Percentiles rank a stretch among this genome's conserved stretches.
Evolutionary conservation across 2,113 vertebrate genomes (phyloP).

Genomic region (Anhinga anhinga): DNA sequence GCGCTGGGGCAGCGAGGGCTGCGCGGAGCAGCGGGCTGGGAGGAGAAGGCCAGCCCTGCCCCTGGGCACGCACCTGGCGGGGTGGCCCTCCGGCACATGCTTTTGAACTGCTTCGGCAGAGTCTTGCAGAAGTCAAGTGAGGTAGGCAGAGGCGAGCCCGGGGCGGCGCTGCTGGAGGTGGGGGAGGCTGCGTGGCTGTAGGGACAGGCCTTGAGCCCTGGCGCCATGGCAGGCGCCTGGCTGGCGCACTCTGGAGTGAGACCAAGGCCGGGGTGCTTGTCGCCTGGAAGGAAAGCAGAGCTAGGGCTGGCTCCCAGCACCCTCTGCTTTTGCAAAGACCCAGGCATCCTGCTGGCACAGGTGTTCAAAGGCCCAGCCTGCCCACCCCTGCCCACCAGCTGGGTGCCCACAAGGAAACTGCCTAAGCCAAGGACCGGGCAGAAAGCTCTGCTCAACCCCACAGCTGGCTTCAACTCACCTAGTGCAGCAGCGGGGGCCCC

Average conservation of each 20-base stretch:
- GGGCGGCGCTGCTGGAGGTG: slow-evolving; percentile 74
- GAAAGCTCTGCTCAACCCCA: neutral
- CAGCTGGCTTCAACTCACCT: slow-evolving; percentile 68
- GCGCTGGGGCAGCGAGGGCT: neutral
- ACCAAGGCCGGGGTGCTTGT: slow-evolving; percentile 30
- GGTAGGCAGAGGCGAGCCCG: slow-evolving; percentile 85
- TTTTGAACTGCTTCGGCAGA: slow-evolving; percentile 93
- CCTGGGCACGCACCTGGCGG: slow-evolving; percentile 79
- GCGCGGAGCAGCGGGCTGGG: neutral
- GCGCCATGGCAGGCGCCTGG: slow-evolving; percentile 70
- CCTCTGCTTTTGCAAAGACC: neutral
- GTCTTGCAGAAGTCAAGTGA: slow-evolving; percentile 91
- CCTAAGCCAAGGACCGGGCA: neutral
- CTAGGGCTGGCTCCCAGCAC: neutral
- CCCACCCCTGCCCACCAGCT: neutral
- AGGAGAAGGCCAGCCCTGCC: neutral
- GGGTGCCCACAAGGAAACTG: neutral
- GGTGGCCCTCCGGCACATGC: slow-evolving; percentile 88
- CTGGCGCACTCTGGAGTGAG: slow-evolving; percentile 32
- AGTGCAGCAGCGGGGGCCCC: slow-evolving; percentile 81
- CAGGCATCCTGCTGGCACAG: neutral
- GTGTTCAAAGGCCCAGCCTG: neutral
- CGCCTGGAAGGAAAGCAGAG: slow-evolving; percentile 40
- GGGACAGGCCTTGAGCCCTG: slow-evolving; percentile 84
- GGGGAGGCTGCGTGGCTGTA: slow-evolving; percentile 84